phyloP scores from a whole-genome alignment of 2,888 invertebrate species.

The Merodon equestris region DNA sequence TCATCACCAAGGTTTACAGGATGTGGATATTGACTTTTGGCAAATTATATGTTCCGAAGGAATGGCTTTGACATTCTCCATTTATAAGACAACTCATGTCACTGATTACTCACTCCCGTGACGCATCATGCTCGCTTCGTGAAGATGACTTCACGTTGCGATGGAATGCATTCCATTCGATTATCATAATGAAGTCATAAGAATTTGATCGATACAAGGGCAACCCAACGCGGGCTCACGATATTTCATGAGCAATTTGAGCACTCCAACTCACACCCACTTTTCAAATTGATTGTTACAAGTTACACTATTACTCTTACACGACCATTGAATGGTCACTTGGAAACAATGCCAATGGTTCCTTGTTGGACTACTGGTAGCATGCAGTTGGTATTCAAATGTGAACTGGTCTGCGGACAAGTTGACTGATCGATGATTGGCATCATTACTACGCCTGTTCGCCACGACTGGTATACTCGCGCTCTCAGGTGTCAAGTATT shows the following conservation, averaged over 20 bases:
- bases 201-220: slow-evolving; percentile 20
- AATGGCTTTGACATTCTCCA: neutral
- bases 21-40: slow-evolving; percentile 29
- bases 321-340: slow-evolving; percentile 26
- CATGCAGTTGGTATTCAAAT: slow-evolving; percentile 4
- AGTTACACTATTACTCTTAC: too few species aligned
- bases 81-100: neutral
- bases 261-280: slow-evolving; percentile 34
- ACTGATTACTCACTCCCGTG: slow-evolving; percentile 5
- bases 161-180: slow-evolving; percentile 24
- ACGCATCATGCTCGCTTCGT: slow-evolving; percentile 3
- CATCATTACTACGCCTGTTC: slow-evolving; percentile 29
- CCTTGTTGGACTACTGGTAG: slow-evolving; percentile 14
- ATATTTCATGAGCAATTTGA: too few species aligned
- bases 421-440: slow-evolving; percentile 50
- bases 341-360: slow-evolving; percentile 21
- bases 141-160: slow-evolving; percentile 10
- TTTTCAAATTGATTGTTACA: slow-evolving; percentile 31
- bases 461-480: slow-evolving; percentile 16
- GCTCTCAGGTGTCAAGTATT: slow-evolving; percentile 60
- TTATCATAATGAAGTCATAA: slow-evolving; percentile 35
- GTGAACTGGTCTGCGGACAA: neutral
- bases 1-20: neutral
- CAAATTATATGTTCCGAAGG: slow-evolving; percentile 17
- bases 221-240: neutral